Conservation (phyloP, 2,113 vertebrate genomes). For the Ophiodon elongatus region DNA sequence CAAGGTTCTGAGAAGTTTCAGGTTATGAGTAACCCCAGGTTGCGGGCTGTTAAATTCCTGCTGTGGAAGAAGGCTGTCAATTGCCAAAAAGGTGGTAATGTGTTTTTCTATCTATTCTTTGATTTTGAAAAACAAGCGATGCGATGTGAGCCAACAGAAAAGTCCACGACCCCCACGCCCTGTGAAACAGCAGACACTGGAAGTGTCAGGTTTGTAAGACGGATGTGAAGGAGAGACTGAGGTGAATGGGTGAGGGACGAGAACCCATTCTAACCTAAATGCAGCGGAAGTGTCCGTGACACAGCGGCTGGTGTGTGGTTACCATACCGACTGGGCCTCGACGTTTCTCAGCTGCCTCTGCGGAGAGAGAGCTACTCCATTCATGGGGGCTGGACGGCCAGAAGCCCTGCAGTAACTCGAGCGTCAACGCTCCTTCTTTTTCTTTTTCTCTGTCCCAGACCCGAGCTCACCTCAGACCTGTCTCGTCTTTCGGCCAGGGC, state of each 20-base stretch:
- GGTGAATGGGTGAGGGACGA: slow-evolving; percentile 44
- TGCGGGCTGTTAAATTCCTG: background rate
- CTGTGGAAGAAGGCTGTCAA: background rate
- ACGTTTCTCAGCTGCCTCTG: slow-evolving; percentile 46
- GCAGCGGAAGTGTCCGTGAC: slow-evolving; percentile 76
- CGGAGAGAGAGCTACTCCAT: slow-evolving; percentile 46
- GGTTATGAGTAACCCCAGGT: background rate
- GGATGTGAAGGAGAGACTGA: slow-evolving; percentile 44
- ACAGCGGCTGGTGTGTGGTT: slow-evolving; percentile 71
- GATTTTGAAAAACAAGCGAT: background rate
- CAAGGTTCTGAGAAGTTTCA: background rate
- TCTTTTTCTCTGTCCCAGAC: slow-evolving; percentile 36
- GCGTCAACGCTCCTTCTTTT: slow-evolving; percentile 37
- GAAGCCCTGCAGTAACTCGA: slow-evolving; percentile 68
- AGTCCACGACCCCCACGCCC: background rate
- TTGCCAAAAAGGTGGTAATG: background rate
- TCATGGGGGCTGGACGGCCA: slow-evolving; percentile 54
- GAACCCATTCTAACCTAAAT: slow-evolving; percentile 63
- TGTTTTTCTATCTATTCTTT: background rate
- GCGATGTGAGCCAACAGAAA: background rate
- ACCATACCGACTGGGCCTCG: slow-evolving; percentile 56
- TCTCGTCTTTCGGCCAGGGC: slow-evolving; percentile 57
- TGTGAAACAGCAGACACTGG: slow-evolving; percentile 17
- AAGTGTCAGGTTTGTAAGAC: slow-evolving; percentile 39
- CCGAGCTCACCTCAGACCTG: slow-evolving; percentile 37